Conservation (phyloP, 2,113 vertebrate species). For the Rattus rattus region DNA sequence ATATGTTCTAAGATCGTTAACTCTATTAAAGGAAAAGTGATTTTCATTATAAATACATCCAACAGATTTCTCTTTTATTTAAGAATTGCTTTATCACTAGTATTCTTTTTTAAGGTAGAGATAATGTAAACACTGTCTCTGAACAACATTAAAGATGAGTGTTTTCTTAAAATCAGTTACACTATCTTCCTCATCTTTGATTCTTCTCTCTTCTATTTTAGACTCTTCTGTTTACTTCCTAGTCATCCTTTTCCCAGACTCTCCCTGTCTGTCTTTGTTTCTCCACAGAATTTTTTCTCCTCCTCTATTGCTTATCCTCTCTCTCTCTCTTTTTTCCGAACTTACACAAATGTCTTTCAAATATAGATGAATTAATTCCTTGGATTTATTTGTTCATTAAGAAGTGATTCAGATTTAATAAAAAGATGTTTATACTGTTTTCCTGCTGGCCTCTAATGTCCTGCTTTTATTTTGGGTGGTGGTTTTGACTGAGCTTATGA, state of each 20-base stretch:
- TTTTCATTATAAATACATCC: not conserved
- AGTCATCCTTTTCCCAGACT: not conserved
- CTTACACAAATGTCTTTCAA: not conserved
- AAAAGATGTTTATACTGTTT: slow-evolving; percentile 76
- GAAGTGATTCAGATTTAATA: slow-evolving; percentile 60
- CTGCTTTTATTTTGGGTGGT: slow-evolving; percentile 76
- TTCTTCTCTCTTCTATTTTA: too few species aligned
- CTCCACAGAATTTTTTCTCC: not conserved
- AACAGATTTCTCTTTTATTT: not conserved
- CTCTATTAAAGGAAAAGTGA: not conserved
- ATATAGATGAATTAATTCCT: not conserved
- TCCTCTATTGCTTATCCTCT: not conserved
- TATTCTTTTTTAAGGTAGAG: too few species aligned
- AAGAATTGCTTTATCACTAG: not conserved
- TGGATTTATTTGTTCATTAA: not conserved
- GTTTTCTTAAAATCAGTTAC: not conserved
- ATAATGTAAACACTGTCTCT: not conserved
- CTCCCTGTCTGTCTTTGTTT: too few species aligned
- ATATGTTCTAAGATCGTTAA: not conserved
- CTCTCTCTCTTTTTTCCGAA: not conserved
- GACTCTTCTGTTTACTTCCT: too few species aligned
- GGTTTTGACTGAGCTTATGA: not conserved
- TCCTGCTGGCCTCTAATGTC: slow-evolving; percentile 72
- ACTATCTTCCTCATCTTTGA: not conserved
- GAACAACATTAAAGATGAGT: not conserved